phyloP scores from a whole-genome alignment of 2,797 vertebrate species.

The Delichon dasypus region DNA sequence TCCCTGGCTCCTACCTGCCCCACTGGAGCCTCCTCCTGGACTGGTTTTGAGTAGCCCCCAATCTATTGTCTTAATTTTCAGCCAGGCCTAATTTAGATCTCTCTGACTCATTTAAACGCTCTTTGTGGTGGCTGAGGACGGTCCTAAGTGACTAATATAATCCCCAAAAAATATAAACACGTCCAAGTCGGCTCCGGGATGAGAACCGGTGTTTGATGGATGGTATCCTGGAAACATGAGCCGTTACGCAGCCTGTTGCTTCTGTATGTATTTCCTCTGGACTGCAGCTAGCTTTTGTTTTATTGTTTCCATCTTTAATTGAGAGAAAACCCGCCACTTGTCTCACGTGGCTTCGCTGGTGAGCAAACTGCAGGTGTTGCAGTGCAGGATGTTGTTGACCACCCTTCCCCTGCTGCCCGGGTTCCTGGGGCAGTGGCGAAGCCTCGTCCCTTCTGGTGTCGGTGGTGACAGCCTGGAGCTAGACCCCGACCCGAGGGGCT shows the following conservation, averaged over 20 bases:
- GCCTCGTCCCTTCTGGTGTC: neutral
- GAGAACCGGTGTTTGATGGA: neutral
- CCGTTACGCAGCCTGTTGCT: neutral
- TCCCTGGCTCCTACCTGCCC: neutral
- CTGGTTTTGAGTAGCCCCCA: neutral
- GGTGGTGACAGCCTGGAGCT: neutral
- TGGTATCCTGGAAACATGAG: neutral
- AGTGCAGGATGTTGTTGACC: neutral
- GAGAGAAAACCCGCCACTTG: neutral
- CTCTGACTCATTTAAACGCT: neutral
- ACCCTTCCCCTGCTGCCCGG: neutral
- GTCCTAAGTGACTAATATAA: neutral
- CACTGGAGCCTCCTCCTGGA: neutral
- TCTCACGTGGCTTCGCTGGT: no score
- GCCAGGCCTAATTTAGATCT: constrained; percentile 13
- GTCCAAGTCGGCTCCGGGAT: neutral
- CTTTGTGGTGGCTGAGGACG: neutral
- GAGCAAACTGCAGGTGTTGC: neutral
- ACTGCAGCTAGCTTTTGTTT: neutral
- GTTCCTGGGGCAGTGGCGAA: neutral
- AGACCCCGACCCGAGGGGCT: neutral
- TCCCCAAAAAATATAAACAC: neutral
- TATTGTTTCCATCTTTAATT: neutral
- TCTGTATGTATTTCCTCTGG: neutral
- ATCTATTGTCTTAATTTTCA: neutral